Evolutionary conservation across 1,140 invertebrate species (phyloP).

Genomic region (Bombus consobrinus): DNA sequence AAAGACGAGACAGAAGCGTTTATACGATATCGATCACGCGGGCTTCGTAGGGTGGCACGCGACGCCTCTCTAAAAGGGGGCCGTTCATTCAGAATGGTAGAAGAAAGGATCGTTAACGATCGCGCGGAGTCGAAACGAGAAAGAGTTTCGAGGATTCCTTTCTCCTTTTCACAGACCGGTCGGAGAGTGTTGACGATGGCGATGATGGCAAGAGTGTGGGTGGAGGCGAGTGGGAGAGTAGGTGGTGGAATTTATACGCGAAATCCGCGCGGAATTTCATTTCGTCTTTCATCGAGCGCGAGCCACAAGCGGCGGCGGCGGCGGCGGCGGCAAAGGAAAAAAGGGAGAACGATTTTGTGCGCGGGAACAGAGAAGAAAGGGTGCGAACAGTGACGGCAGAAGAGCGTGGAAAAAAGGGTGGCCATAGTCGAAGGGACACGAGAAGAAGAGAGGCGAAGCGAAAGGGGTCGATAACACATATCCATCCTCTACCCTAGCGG

Average conservation of each 20-base stretch:
- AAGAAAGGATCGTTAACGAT: constrained; percentile 52
- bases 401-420: not conserved
- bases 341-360: constrained; percentile 1
- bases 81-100: constrained; percentile 8
- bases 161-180: not conserved
- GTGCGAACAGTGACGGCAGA: not conserved
- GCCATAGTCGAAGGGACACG: constrained; percentile 35
- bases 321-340: not conserved
- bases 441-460: constrained; percentile 40
- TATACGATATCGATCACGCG: constrained; percentile 30
- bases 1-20: constrained; percentile 21
- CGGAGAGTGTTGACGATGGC: not conserved
- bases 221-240: too few relatives aligned
- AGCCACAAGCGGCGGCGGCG: not conserved
- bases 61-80: not conserved
- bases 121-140: constrained; percentile 20
- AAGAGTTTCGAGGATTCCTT: constrained; percentile 41
- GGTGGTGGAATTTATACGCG: constrained; percentile 28
- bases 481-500: not conserved
- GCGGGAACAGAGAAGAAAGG: constrained; percentile 22
- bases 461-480: constrained; percentile 66
- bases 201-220: too few relatives aligned
- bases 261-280: constrained; percentile 48
- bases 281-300: constrained; percentile 28
- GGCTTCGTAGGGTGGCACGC: not conserved